Base-by-base conservation (phyloP, 2,888 invertebrate species). In the Lasioglossum calceatum region DNA sequence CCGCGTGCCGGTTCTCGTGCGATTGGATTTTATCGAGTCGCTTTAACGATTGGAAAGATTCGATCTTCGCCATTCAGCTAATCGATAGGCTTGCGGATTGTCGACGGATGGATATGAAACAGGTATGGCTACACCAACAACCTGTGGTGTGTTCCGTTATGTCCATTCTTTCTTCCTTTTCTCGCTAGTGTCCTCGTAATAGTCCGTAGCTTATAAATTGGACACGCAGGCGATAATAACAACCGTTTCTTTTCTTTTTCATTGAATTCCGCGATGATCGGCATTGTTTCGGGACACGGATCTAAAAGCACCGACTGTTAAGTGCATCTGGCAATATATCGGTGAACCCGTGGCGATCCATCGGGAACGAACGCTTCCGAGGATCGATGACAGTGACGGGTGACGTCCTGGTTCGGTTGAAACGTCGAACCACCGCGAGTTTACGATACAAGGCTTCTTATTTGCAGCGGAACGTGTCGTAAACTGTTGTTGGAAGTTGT, bases 11-110 rank as follows among this genome's bases (percentile, higher is more conserved):
- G 10, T 4, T 36, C 67, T 32, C 47, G 50, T 10, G 32, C n/a
- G 36, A 64, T 27, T 44, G 64, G 79, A 81, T 83, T 71, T 58
- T 47, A 75, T 70, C 70, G 81, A 81, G 27, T 81, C 81, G 74
- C 32, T 70, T 81, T 71, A 81, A 71, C 39, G 39, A 71, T 58
- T 58, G 39, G 42, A 47, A 74, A 75, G 47, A 36, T 81, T 61
- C 81, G 81, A 81, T 80, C 74, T 74, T 54, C 27, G 50, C 44
- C 80, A 16, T 74, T 74, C 73, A 8, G 67, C 19, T 74, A 84
- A 84, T 78, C 77, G 77, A 83, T 80, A 87, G 72, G 32, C 27
- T 23, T n/a, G 44, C 61, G 23, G 47, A 67, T 27, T 19, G 23
- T 83, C 47, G 54, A 78, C 7, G 8, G 32, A 73, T 50, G 27